Evolutionary conservation across 2,797 vertebrate genomes (phyloP).

Genomic region (Hoplostethus atlanticus): DNA sequence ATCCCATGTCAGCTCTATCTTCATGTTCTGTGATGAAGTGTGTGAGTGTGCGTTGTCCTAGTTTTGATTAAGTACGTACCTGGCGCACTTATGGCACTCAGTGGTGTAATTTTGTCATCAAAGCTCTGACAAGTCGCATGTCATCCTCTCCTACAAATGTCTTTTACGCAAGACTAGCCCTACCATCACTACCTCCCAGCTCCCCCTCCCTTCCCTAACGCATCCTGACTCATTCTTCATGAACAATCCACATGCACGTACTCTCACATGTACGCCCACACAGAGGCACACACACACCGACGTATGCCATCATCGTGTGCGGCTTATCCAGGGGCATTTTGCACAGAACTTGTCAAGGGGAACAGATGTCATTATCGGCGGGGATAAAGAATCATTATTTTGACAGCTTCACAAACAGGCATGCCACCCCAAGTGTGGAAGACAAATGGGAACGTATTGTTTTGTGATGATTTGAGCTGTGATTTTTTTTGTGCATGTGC

Average conservation of each 20-base stretch:
- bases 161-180: slow-evolving; percentile 47
- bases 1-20: neutral
- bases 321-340: slow-evolving; percentile 35
- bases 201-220: slow-evolving; percentile 1
- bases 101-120: slow-evolving; percentile 42
- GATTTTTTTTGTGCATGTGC: slow-evolving; percentile 58
- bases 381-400: slow-evolving; percentile 73
- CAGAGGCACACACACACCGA: slow-evolving; percentile 15
- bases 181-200: slow-evolving; percentile 6
- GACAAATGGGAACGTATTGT: slow-evolving; percentile 54
- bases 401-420: slow-evolving; percentile 78
- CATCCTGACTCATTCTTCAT: slow-evolving; percentile 34
- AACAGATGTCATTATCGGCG: slow-evolving; percentile 77
- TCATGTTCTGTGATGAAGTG: neutral
- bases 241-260: slow-evolving; percentile 9
- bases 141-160: slow-evolving; percentile 41
- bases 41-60: neutral
- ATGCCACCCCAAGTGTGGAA: slow-evolving; percentile 55
- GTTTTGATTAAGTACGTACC: slow-evolving; percentile 7
- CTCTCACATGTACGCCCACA: slow-evolving; percentile 1
- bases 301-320: slow-evolving; percentile 3
- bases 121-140: slow-evolving; percentile 43
- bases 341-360: slow-evolving; percentile 60
- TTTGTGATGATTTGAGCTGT: slow-evolving; percentile 50
- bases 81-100: slow-evolving; percentile 14